A percentile compares a stretch with the other conserved stretches of the same genome.
Evolutionary conservation across 2,113 vertebrate species (phyloP).

Genomic region (Hippopotamus amphibius): DNA sequence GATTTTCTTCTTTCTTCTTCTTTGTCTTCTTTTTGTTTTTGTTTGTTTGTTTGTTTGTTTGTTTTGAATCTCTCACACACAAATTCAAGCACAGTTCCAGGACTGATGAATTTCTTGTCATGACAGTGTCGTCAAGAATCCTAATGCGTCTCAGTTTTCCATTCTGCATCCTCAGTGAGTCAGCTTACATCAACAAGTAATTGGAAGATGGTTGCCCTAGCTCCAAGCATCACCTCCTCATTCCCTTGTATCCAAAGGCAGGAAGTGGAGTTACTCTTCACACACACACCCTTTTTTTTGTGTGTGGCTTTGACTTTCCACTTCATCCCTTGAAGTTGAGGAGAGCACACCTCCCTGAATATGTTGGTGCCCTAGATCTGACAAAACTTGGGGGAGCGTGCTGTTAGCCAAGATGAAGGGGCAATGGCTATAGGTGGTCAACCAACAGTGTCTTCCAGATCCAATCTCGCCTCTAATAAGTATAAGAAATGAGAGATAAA

Average conservation of each 20-base stretch:
- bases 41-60: no score
- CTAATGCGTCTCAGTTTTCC: not conserved
- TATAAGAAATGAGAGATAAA: not conserved
- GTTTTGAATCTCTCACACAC: not conserved
- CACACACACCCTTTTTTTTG: not conserved
- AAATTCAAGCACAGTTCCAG: constrained; percentile 13
- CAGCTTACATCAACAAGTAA: not conserved
- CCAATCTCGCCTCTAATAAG: not conserved
- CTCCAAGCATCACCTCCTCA: not conserved
- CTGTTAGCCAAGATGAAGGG: not conserved
- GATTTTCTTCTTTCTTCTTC: not conserved
- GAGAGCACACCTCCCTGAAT: not conserved
- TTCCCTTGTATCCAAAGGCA: not conserved
- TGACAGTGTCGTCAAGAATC: not conserved
- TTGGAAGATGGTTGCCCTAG: not conserved
- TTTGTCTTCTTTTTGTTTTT: no score
- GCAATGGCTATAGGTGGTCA: not conserved
- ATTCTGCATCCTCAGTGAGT: not conserved
- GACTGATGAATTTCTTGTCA: not conserved
- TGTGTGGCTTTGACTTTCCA: not conserved
- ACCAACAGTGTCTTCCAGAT: not conserved
- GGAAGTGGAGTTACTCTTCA: not conserved
- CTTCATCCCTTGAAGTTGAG: not conserved
- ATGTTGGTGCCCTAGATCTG: not conserved
- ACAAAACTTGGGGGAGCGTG: not conserved